phyloP scores from a whole-genome alignment of 1,140 invertebrate species.

The Diachasmimorpha longicaudata region DNA sequence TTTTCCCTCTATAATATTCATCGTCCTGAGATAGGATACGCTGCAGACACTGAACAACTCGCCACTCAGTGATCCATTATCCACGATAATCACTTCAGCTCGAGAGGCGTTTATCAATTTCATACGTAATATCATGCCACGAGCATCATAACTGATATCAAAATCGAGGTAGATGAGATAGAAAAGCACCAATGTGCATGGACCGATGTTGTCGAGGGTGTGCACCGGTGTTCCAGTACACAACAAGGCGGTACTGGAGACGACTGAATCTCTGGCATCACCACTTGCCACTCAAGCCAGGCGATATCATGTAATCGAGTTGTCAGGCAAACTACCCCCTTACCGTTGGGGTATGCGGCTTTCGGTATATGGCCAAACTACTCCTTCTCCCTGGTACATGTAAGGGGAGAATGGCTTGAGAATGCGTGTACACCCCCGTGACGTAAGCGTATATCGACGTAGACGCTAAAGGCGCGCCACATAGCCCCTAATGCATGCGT shows the following conservation, averaged over 20 bases:
- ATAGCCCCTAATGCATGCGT: slow-evolving; percentile 44
- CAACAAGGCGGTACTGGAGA: not conserved
- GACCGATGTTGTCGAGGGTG: not conserved
- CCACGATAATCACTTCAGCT: not conserved
- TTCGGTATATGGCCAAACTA: not conserved
- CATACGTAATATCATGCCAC: not conserved
- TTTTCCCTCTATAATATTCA: not conserved
- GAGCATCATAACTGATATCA: not conserved
- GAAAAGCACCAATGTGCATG: not conserved
- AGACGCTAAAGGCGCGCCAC: slow-evolving; percentile 40
- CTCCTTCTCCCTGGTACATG: not conserved
- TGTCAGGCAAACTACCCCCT: slow-evolving; percentile 53
- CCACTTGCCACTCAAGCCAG: slow-evolving; percentile 48
- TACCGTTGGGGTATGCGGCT: not conserved
- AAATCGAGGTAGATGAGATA: not conserved
- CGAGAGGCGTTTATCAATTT: not conserved
- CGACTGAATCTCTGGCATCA: slow-evolving; percentile 38
- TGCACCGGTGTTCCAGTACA: not conserved
- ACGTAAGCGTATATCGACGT: not conserved
- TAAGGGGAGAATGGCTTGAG: not conserved
- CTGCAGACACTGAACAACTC: not conserved
- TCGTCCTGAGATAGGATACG: not conserved
- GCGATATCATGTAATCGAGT: slow-evolving; percentile 50
- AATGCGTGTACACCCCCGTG: not conserved
- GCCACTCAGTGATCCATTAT: not conserved